phyloP scores from a whole-genome alignment of 2,113 vertebrate genomes.

The Heptranchias perlo region DNA sequence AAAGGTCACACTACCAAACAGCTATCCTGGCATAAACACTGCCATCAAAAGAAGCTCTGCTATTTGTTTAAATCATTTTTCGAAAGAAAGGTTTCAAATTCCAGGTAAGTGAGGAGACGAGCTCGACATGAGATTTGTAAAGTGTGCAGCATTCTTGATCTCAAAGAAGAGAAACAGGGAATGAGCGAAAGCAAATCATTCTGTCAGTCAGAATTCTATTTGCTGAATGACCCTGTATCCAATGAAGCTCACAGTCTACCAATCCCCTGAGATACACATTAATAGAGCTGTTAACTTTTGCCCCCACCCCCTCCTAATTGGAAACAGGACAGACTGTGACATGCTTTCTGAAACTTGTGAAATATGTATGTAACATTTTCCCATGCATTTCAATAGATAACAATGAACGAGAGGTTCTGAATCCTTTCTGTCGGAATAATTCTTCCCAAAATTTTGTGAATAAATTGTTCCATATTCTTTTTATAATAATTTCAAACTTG shows the following conservation, averaged over 20 bases:
- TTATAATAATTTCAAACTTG: not conserved
- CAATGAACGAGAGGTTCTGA: not conserved
- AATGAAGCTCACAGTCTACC: not conserved
- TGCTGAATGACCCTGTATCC: constrained; percentile 27
- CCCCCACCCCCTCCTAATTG: not conserved
- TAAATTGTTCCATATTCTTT: not conserved
- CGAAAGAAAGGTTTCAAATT: constrained; percentile 15
- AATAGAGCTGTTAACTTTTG: constrained; percentile 25
- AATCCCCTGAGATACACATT: constrained; percentile 21
- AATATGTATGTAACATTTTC: constrained; percentile 22
- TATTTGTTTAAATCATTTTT: too few species aligned
- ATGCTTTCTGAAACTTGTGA: constrained; percentile 25
- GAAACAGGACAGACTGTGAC: constrained; percentile 27
- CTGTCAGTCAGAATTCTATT: constrained; percentile 30
- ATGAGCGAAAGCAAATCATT: constrained; percentile 26
- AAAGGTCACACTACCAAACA: constrained; percentile 41
- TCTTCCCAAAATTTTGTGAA: not conserved
- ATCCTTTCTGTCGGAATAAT: not conserved
- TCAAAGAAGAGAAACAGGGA: constrained; percentile 4
- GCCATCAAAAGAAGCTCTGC: constrained; percentile 28
- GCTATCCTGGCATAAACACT: not conserved
- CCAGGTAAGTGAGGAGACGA: not conserved
- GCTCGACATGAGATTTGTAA: constrained; percentile 17
- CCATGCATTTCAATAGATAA: constrained; percentile 17
- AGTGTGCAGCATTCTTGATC: not conserved